phyloP scores from a whole-genome alignment of 2,797 vertebrate species.

The Cichlasoma orientale region DNA sequence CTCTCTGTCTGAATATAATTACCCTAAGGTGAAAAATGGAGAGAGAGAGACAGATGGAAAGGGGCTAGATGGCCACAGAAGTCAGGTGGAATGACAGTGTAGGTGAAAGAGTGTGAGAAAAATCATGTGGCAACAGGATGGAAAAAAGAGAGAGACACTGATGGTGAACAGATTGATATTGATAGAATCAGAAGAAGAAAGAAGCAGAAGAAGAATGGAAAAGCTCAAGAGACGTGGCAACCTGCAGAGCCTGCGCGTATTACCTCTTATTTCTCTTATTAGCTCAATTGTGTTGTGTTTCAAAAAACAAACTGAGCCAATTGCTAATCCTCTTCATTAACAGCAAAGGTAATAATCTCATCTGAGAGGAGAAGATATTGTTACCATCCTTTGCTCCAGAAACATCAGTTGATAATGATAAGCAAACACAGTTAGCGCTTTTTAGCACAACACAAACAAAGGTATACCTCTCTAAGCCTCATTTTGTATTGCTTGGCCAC shows the following conservation, averaged over 20 bases:
- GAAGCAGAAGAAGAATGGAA: background rate
- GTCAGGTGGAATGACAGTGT: slow-evolving; percentile 15
- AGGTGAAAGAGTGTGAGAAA: slow-evolving; percentile 31
- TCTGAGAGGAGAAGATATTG: slow-evolving; percentile 44
- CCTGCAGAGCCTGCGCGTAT: background rate
- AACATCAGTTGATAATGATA: slow-evolving; percentile 64
- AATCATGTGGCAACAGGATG: background rate
- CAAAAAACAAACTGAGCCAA: slow-evolving; percentile 32
- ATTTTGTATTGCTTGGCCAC: slow-evolving; percentile 59
- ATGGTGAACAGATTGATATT: slow-evolving; percentile 13
- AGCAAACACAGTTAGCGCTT: slow-evolving; percentile 64
- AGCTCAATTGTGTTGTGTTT: background rate
- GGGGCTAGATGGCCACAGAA: slow-evolving; percentile 28
- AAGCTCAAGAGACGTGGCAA: background rate
- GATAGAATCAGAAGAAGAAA: slow-evolving; percentile 6
- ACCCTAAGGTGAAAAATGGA: slow-evolving; percentile 30
- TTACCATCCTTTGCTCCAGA: slow-evolving; percentile 49
- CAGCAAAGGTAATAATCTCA: slow-evolving; percentile 55
- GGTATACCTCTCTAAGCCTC: slow-evolving; percentile 56
- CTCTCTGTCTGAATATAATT: slow-evolving; percentile 47
- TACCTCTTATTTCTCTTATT: background rate
- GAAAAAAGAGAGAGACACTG: background rate
- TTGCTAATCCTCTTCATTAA: slow-evolving; percentile 63
- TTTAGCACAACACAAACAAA: slow-evolving; percentile 66
- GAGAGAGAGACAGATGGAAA: slow-evolving; percentile 24